Percentiles rank a stretch among this genome's conserved stretches.
phyloP scores from a whole-genome alignment of 2,113 vertebrate species.

The Hystrix cristata region DNA sequence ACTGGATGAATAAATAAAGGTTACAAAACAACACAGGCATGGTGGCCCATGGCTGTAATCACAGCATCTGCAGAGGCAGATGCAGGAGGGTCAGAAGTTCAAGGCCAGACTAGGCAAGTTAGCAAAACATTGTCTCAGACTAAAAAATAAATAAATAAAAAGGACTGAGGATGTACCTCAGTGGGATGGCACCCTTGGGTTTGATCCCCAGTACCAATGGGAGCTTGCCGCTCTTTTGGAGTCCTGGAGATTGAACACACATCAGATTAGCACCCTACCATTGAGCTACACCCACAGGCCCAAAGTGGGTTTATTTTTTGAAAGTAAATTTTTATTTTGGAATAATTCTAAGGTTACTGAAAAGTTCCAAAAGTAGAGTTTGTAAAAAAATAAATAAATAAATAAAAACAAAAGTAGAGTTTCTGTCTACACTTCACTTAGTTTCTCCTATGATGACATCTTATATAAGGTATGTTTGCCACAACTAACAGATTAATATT shows the following conservation, averaged over 20 bases:
- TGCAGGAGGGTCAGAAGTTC: not conserved
- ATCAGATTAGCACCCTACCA: not conserved
- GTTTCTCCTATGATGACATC: not conserved
- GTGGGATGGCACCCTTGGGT: not conserved
- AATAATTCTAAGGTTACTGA: slow-evolving; percentile 43
- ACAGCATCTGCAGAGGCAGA: not conserved
- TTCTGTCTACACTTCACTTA: not conserved
- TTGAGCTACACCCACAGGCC: not conserved
- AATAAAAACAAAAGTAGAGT: slow-evolving; percentile 41
- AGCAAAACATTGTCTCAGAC: not conserved
- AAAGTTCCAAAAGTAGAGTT: slow-evolving; percentile 47
- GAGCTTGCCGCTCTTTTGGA: not conserved
- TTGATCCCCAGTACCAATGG: not conserved
- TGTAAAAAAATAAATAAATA: not conserved
- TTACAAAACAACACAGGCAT: slow-evolving; percentile 38
- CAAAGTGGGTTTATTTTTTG: not conserved
- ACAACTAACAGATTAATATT: slow-evolving; percentile 39
- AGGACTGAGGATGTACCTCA: not conserved
- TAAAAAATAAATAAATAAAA: not conserved
- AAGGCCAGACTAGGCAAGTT: not conserved
- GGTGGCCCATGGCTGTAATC: not conserved
- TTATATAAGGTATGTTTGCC: not conserved
- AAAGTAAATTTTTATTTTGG: slow-evolving; percentile 49
- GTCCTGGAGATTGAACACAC: not conserved
- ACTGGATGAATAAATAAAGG: not conserved